phyloP scores from a whole-genome alignment of 2,113 vertebrate species.

The Planiliza haematocheilus region DNA sequence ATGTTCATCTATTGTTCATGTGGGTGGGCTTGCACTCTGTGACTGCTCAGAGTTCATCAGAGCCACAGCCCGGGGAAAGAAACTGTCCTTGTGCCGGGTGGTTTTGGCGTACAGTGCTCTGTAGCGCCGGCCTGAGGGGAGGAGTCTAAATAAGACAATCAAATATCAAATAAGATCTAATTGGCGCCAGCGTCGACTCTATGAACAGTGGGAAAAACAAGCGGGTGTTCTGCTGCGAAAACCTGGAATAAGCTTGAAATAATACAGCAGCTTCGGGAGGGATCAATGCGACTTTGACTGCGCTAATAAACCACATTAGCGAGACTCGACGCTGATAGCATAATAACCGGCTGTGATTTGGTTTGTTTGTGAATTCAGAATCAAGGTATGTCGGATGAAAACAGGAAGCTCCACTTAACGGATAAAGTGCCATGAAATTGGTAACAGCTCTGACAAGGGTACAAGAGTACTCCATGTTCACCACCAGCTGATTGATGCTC shows the following conservation, averaged over 20 bases:
- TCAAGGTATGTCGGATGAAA: not conserved
- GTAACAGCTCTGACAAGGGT: not conserved
- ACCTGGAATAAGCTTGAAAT: conserved; percentile 33
- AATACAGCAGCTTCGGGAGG: conserved; percentile 38
- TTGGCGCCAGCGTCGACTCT: not conserved
- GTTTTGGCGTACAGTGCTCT: too few species aligned
- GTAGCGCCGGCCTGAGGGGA: too few species aligned
- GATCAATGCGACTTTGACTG: conserved; percentile 17
- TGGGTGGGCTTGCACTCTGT: too few species aligned
- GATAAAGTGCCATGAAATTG: not conserved
- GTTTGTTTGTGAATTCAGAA: conserved; percentile 6
- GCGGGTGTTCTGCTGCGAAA: conserved; percentile 23
- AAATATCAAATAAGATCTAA: conserved; percentile 26
- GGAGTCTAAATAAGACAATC: too few species aligned
- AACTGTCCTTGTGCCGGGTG: too few species aligned
- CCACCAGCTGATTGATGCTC: not conserved
- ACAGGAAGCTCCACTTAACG: not conserved
- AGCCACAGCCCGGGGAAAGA: too few species aligned
- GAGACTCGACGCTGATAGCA: not conserved
- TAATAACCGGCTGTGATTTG: not conserved
- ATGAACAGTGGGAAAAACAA: conserved; percentile 41
- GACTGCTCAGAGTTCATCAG: too few species aligned
- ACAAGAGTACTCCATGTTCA: not conserved
- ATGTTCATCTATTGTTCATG: too few species aligned
- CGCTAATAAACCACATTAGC: conserved; percentile 49